A percentile compares a stretch with the other conserved stretches of the same genome.
Evolutionary conservation across 1,140 invertebrate species (phyloP).

Genomic region (Tetramorium simillimum): DNA sequence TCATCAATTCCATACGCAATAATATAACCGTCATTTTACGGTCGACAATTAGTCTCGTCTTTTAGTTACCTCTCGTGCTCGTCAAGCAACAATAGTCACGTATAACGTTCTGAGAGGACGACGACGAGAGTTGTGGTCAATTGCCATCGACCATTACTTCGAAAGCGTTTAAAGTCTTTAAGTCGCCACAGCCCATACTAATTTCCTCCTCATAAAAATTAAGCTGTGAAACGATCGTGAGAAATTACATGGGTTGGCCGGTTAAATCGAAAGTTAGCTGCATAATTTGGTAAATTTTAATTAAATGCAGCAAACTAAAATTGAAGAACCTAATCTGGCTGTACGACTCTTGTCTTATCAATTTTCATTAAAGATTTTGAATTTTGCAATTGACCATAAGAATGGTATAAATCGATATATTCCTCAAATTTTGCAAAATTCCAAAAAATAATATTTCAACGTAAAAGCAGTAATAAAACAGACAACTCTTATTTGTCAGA

Average conservation of each 20-base stretch:
- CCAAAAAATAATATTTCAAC: not conserved
- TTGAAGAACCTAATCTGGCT: not conserved
- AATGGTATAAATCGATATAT: not conserved
- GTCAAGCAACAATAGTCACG: constrained; percentile 51
- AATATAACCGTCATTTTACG: constrained; percentile 61
- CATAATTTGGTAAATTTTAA: not conserved
- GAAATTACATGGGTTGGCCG: constrained; percentile 38
- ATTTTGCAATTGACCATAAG: not conserved
- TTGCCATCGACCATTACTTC: constrained; percentile 49
- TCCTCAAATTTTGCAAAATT: not conserved
- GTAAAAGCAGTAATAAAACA: not conserved
- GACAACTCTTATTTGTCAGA: not conserved
- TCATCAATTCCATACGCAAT: not conserved
- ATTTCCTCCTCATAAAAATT: constrained; percentile 59
- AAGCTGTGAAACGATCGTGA: constrained; percentile 49
- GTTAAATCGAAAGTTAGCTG: not conserved
- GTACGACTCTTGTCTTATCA: not conserved
- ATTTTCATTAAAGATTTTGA: not conserved
- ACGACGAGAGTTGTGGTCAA: constrained; percentile 48
- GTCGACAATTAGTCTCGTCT: constrained; percentile 60
- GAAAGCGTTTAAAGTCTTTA: constrained; percentile 45
- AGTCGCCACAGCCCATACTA: constrained; percentile 52
- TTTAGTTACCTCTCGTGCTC: constrained; percentile 18
- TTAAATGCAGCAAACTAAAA: not conserved
- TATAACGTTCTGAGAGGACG: constrained; percentile 35